Conservation (phyloP, 2,888 invertebrate genomes). For the Mimumesa dahlbomi region DNA sequence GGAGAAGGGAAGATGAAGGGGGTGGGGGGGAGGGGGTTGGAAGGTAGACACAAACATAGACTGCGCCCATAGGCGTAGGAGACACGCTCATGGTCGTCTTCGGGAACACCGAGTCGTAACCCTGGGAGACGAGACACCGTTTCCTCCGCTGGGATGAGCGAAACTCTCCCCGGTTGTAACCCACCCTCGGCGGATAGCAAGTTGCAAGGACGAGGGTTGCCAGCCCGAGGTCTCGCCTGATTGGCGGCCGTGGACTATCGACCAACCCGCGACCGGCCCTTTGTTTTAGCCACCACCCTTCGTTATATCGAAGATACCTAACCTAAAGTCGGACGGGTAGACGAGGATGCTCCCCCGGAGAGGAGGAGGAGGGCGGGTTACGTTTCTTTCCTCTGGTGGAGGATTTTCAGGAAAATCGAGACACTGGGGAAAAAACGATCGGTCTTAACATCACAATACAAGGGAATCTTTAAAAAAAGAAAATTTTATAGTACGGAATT, state of each 20-base stretch:
- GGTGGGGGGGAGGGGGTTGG: constrained; percentile 13
- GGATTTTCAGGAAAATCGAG: constrained; percentile 46
- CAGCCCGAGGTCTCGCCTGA: constrained; percentile 76
- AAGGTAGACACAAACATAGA: constrained; percentile 25
- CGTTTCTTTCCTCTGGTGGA: constrained; percentile 44
- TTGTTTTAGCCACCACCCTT: constrained; percentile 79
- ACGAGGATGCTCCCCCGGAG: constrained; percentile 46
- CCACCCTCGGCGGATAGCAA: constrained; percentile 63
- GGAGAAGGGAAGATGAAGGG: too few species aligned
- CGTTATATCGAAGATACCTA: constrained; percentile 61
- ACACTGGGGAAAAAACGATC: too few species aligned
- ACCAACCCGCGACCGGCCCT: constrained; percentile 78
- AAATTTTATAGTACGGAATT: not conserved
- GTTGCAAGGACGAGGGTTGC: constrained; percentile 72
- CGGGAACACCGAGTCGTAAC: constrained; percentile 66
- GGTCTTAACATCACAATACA: too few species aligned
- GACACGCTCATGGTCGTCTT: constrained; percentile 37
- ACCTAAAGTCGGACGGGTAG: constrained; percentile 55
- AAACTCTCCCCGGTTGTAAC: constrained; percentile 59
- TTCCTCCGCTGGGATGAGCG: constrained; percentile 62
- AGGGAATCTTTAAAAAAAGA: too few species aligned
- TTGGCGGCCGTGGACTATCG: constrained; percentile 79
- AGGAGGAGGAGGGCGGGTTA: too few species aligned
- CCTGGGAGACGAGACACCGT: constrained; percentile 72
- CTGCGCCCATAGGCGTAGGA: constrained; percentile 3